phyloP scores from a whole-genome alignment of 2,113 vertebrate species.

The Osmerus mordax region DNA sequence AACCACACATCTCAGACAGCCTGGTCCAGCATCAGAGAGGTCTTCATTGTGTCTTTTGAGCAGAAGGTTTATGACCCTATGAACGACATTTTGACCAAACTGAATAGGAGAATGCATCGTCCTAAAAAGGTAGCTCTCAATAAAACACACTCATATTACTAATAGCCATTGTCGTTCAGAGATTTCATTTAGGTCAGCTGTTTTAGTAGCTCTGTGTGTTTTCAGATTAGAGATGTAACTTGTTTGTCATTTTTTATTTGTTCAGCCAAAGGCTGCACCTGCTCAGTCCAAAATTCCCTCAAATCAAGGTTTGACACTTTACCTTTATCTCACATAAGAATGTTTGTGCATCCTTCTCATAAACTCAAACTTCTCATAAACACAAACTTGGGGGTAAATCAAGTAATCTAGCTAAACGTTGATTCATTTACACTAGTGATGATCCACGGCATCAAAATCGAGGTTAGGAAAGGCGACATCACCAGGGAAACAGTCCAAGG shows the following conservation, averaged over 20 bases:
- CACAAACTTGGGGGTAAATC: too few relatives aligned
- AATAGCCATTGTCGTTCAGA: background rate
- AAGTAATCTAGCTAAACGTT: background rate
- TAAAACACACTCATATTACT: background rate
- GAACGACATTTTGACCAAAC: slow-evolving; percentile 17
- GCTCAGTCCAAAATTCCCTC: background rate
- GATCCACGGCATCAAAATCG: slow-evolving; percentile 42
- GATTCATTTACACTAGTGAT: slow-evolving; percentile 31
- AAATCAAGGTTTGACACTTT: slow-evolving; percentile 17
- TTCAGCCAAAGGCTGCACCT: slow-evolving; percentile 10
- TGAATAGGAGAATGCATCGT: slow-evolving; percentile 1
- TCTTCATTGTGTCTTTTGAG: slow-evolving; percentile 45
- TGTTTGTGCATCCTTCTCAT: too few relatives aligned
- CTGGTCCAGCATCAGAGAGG: slow-evolving; percentile 30
- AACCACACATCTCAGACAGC: slow-evolving; percentile 28
- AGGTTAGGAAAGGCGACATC: slow-evolving; percentile 54
- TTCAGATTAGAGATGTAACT: background rate
- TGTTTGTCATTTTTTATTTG: background rate
- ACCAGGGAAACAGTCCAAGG: slow-evolving; percentile 43
- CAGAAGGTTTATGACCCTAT: slow-evolving; percentile 34
- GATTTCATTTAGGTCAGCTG: background rate
- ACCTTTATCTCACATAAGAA: background rate
- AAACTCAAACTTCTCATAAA: too few relatives aligned
- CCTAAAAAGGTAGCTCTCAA: slow-evolving; percentile 26
- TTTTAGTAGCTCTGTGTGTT: background rate